Base-by-base conservation (phyloP, 1,140 invertebrate species). In the Drosophila orena region DNA sequence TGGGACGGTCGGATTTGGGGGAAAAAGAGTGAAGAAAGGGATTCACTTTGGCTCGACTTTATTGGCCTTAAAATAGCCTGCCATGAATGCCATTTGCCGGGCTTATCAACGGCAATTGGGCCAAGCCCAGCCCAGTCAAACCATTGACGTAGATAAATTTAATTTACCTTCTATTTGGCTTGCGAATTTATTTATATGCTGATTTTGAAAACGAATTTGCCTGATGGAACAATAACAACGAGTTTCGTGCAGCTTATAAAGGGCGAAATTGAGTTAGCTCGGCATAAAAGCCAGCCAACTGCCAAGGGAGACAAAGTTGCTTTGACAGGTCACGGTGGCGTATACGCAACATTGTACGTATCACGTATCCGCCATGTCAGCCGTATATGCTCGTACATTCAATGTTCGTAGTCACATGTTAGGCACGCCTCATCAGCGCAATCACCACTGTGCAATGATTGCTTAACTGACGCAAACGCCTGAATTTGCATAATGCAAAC, bases 141-240 rank as follows among this genome's bases (percentile, higher is more conserved):
- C 30, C 75, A 83, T 88, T 86, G 83, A 89, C 71, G 85, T 88
- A 86, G 83, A 88, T 89, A 88, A 88, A 88, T 83, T 83, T 89
- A 62, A 88, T 88, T 88, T 88, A 77, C 71, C 76, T 70, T 70
- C 68, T 71, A 47, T 49, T 57, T 57, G 65, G 43, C 64, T 57
- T 66, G 65, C 42, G 50, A 38, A 69, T 70, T 88, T 70, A 74
- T 61, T 77, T 88, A 52, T 66, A 61, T 68, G 59, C 62, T 79
- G 75, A 79, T 88, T 88, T 86, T 54, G 38, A 46, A 69, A 77
- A 74, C 68, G 61, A 86, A 79, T 65, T 83, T 75, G 38, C 46
- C 47, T 58, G 53, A 71, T 79, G 77, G 55, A 52, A 79, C 78
- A 80, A 54, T 61, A 77, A 71, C 70, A 79, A 49, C 22, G 62